phyloP scores from a whole-genome alignment of 2,797 vertebrate genomes.

The Hirundo rustica region DNA sequence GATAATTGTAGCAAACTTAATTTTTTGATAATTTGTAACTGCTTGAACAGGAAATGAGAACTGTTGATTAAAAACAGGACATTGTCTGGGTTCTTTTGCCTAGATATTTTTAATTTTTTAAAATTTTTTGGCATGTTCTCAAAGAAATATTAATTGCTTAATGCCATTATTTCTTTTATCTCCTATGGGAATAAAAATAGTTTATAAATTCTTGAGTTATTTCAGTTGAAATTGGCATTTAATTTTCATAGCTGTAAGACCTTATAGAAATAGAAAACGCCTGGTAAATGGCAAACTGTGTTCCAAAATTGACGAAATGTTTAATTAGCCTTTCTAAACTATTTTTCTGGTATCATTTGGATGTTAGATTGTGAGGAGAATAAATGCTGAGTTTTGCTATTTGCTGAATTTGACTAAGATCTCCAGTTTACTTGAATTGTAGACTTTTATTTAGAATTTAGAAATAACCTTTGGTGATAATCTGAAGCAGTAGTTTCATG shows the following conservation, averaged over 20 bases:
- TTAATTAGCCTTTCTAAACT: background rate
- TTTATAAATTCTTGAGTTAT: background rate
- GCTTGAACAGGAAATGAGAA: background rate
- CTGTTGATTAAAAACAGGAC: background rate
- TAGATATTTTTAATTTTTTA: too few species aligned
- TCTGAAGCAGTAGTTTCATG: background rate
- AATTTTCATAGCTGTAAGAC: background rate
- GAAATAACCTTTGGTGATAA: background rate
- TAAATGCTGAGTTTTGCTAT: background rate
- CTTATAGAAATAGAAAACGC: background rate
- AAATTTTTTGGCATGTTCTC: background rate
- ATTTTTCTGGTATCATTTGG: background rate
- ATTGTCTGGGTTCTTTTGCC: background rate
- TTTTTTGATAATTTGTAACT: background rate
- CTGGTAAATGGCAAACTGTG: background rate
- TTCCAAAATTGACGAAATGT: background rate
- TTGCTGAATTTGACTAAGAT: background rate
- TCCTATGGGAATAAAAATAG: background rate
- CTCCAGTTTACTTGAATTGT: background rate
- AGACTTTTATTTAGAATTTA: background rate
- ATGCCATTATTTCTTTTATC: background rate
- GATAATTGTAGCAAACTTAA: background rate
- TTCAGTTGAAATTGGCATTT: background rate
- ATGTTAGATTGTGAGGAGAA: background rate
- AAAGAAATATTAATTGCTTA: background rate